Base-by-base conservation (phyloP, 2,113 vertebrate genomes). In the Cygnus buccinator region DNA sequence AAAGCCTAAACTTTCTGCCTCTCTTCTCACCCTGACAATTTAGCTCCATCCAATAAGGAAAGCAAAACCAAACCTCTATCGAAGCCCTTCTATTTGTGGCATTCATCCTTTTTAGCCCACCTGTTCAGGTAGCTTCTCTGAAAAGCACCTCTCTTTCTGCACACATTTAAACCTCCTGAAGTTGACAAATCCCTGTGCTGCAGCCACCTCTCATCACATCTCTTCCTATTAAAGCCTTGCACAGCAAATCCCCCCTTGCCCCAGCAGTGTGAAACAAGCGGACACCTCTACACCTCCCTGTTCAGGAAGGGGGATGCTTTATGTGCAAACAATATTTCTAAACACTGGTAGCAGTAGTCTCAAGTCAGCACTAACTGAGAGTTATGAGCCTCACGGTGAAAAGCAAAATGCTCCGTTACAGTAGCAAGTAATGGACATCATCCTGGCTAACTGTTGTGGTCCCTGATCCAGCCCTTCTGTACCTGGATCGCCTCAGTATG, bases 261-360 rank as follows among this genome's bases (percentile, higher is more conserved):
- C 8, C 39, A n/a, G 4, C 0, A 1, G 9, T 26, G 29, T 11
- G 8, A 93, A 91, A 65, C n/a, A 68, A 82, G 73, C 57, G 41
- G 1, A 81, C 35, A 78, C 18, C 31, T 79, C 74, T 22, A 7
- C 46, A 22, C 46, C 46, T 22, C 46, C 46, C 46, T 22, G 46
- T 48, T 48, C 20, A 3, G 46, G 20, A 10, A 48, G 46, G 46
- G 46, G 77, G 84, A 89, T 57, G 48, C 70, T 71, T 74, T 77
- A 50, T 43, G 44, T 41, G 59, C 66, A 74, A 89, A 73, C 70
- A 71, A 4, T 59, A 72, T 96, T 87, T 93, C 68, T 89, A 89
- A 92, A 80, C 59, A 66, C 52, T 94, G 71, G 84, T 61, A 81
- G 57, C 73, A 84, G 81, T 63, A 75, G 21, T 21, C 92, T 87